These are phyloP conservation scores for Gymnopithys bicolor DNA, from an alignment of 2,797 vertebrate species.

Conservation along the genomic window DNA sequence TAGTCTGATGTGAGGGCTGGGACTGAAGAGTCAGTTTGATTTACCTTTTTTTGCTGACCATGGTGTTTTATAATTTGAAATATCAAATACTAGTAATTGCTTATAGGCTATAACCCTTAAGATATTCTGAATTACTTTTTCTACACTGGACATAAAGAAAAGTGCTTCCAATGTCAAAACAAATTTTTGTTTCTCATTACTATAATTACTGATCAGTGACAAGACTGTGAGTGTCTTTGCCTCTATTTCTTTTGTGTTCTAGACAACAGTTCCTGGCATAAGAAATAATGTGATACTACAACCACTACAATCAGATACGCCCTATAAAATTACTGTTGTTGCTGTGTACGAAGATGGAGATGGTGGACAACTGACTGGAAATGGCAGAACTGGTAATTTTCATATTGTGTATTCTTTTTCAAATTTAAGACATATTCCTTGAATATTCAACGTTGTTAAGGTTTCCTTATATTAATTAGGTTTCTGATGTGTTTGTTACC, in stretches of 20 bases:
- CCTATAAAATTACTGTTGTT: slow-evolving; percentile 94
- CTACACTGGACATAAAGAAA: neutral
- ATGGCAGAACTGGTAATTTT: slow-evolving; percentile 87
- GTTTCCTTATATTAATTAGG: neutral
- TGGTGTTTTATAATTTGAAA: neutral
- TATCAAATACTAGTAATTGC: neutral
- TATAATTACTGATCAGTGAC: neutral
- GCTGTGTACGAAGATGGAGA: slow-evolving; percentile 91
- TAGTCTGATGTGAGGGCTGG: neutral
- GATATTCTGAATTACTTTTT: neutral
- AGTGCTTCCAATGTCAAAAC: neutral
- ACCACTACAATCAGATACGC: slow-evolving; percentile 88
- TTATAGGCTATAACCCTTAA: neutral
- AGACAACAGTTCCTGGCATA: slow-evolving; percentile 92
- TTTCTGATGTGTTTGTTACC: neutral
- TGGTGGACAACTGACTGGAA: slow-evolving; percentile 87
- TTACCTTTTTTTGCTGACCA: neutral
- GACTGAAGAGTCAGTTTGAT: neutral
- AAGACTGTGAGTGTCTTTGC: neutral
- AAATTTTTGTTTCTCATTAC: neutral
- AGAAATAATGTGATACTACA: slow-evolving; percentile 92
- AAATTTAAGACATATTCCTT: neutral
- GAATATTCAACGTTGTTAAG: neutral
- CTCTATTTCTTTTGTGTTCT: slow-evolving; percentile 27
- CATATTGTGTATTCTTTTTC: neutral